Conservation (phyloP, 2,113 vertebrate species). For the Hippocampus barbouri region DNA sequence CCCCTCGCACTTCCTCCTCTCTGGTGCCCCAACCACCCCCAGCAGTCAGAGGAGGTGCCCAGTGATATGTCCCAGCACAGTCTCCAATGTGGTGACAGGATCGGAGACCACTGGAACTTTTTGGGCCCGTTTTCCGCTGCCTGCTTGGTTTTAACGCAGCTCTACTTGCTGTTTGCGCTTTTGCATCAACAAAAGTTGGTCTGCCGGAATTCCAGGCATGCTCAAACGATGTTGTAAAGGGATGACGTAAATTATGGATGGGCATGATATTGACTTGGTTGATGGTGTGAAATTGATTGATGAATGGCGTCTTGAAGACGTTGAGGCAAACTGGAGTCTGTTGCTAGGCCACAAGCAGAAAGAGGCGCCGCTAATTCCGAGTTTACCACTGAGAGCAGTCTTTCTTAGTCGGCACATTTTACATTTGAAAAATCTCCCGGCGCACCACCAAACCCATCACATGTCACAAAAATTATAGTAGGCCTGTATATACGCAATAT, state of each 20-base stretch:
- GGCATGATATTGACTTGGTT: not conserved
- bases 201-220: not conserved
- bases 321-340: not conserved
- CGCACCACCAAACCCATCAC: no score
- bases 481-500: no score
- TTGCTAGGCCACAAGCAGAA: not conserved
- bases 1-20: slow-evolving; percentile 39
- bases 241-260: not conserved
- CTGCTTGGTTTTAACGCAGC: not conserved
- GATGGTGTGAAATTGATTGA: not conserved
- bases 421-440: no score
- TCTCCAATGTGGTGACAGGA: slow-evolving; percentile 64
- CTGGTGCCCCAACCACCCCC: slow-evolving; percentile 33
- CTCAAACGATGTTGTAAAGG: no score
- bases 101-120: slow-evolving; percentile 33
- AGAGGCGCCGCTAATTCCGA: not conserved
- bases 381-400: not conserved
- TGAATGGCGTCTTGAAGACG: not conserved
- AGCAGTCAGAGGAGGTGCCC: slow-evolving; percentile 63
- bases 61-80: slow-evolving; percentile 65
- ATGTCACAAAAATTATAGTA: no score
- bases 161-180: slow-evolving; percentile 21
- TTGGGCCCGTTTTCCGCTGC: not conserved
- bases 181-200: not conserved
- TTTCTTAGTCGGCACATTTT: not conserved